phyloP scores from a whole-genome alignment of 2,888 invertebrate species.

The Aspidiotus rigidus region DNA sequence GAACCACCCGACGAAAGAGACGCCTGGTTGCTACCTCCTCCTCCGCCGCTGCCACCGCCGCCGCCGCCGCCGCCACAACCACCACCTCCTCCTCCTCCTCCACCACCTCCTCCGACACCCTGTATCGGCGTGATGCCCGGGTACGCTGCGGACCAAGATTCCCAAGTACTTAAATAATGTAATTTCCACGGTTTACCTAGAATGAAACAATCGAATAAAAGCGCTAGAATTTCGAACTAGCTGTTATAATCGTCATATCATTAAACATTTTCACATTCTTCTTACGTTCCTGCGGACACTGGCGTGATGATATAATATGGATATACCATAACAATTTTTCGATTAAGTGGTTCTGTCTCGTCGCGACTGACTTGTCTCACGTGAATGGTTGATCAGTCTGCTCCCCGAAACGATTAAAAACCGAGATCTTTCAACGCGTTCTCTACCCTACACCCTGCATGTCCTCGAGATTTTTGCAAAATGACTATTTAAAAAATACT shows the following conservation, averaged over 20 bases:
- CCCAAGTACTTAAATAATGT: conserved; percentile 38
- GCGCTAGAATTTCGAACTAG: background rate
- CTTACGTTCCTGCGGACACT: too few species aligned
- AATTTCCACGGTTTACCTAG: conserved; percentile 33
- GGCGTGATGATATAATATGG: too few species aligned
- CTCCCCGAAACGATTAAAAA: too few species aligned
- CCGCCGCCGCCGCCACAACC: conserved; percentile 1
- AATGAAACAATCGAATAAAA: conserved; percentile 25
- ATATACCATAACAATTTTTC: too few species aligned
- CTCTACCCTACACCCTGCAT: too few species aligned
- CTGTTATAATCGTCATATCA: background rate
- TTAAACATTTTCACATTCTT: background rate
- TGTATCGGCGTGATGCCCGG: conserved; percentile 37
- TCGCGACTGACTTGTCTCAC: too few species aligned
- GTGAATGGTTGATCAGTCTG: too few species aligned
- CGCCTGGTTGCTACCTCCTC: conserved; percentile 21
- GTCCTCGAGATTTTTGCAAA: too few species aligned
- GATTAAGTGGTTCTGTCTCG: too few species aligned
- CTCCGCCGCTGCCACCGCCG: background rate
- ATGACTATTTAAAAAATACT: too few species aligned
- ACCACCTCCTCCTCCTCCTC: background rate
- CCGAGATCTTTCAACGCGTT: too few species aligned
- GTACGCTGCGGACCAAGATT: conserved; percentile 40
- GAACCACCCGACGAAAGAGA: conserved; percentile 32
- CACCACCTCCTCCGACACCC: conserved; percentile 20